Conservation (phyloP, 1,140 invertebrate genomes). For the Trichonephila clavipes region DNA sequence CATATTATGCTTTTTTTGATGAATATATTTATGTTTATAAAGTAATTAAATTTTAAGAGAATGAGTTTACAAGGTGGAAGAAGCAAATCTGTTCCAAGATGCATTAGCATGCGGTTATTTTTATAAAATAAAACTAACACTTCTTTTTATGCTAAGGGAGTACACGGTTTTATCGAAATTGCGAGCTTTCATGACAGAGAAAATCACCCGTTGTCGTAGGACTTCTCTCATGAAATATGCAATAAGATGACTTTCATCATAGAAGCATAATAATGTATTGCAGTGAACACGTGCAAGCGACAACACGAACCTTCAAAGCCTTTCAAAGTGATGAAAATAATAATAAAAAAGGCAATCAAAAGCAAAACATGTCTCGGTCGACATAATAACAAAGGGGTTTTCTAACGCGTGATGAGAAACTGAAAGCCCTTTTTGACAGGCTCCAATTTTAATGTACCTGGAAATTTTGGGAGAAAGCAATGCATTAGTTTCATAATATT, state of each 20-base stretch:
- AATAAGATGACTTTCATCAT: not conserved
- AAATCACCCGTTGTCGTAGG: not conserved
- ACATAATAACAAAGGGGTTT: not conserved
- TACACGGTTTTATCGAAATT: not conserved
- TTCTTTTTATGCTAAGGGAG: not conserved
- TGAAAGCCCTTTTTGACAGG: not conserved
- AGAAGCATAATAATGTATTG: not conserved
- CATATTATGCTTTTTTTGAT: no score
- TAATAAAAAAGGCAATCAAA: not conserved
- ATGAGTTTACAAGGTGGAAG: no score
- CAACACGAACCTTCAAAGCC: not conserved
- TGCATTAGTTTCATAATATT: not conserved
- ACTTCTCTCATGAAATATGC: conserved; percentile 13
- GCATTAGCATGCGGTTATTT: not conserved
- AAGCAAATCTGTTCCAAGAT: not conserved
- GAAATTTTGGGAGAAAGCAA: not conserved
- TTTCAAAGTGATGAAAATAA: not conserved
- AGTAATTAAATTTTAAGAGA: no score
- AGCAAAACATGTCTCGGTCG: not conserved
- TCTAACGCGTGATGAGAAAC: not conserved
- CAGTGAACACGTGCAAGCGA: not conserved
- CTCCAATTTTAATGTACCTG: not conserved
- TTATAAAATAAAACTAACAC: not conserved
- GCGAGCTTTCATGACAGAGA: not conserved
- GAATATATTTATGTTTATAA: no score